These are phyloP conservation scores for Lacanobia wlatinum DNA, from an alignment of 2,888 invertebrate genomes.

Conservation along the genomic window DNA sequence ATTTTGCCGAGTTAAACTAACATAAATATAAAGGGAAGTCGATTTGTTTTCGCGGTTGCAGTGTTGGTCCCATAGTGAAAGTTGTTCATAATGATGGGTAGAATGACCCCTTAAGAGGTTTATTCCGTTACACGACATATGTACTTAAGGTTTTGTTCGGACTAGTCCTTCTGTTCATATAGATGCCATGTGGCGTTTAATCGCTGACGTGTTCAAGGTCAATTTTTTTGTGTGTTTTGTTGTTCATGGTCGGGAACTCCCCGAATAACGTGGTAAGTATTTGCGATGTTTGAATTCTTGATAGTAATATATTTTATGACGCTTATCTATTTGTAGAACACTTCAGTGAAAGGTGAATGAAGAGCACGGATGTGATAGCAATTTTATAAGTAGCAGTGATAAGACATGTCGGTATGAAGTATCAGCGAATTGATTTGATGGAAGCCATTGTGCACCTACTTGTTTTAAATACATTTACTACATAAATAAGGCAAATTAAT, in stretches of 20 bases:
- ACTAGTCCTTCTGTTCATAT: conserved; percentile 27
- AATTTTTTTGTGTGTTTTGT: conserved; percentile 32
- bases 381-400: neutral
- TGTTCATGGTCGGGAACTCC: conserved; percentile 30
- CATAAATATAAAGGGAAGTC: too few species aligned
- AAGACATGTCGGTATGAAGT: neutral
- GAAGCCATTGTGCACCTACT: too few species aligned
- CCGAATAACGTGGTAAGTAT: neutral
- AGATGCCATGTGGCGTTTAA: neutral
- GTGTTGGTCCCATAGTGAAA: too few species aligned
- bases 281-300: neutral
- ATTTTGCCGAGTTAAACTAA: too few species aligned
- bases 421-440: neutral
- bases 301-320: neutral
- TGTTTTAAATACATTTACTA: neutral
- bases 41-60: too few species aligned
- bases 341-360: neutral
- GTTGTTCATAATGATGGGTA: too few species aligned
- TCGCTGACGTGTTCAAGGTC: conserved; percentile 33
- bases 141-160: neutral
- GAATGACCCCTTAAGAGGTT: too few species aligned
- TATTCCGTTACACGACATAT: too few species aligned
- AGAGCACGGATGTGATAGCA: neutral
- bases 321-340: conserved; percentile 16
- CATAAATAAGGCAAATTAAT: neutral